Base-by-base conservation (phyloP, 2,113 vertebrate genomes). In the Gymnorhina tibicen region DNA sequence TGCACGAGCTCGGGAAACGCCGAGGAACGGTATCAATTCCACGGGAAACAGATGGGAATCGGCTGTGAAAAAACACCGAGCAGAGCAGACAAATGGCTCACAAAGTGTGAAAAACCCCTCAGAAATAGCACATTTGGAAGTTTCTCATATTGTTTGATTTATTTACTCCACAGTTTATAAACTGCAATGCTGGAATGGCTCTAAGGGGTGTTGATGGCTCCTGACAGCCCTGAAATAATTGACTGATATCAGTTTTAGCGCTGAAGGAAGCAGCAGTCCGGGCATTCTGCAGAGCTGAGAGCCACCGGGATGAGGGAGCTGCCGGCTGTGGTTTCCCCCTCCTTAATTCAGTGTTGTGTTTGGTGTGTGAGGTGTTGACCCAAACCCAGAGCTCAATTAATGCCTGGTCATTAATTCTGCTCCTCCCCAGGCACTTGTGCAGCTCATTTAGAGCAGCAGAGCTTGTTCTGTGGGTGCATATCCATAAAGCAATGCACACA, bases 51-150 rank as follows among this genome's bases (percentile, higher is more conserved):
- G 95, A 95, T 93, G 95, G 93, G 77, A 96, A 94, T 47, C 4
- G 60, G 56, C 93, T 95, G 83, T 23, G 88, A 95, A 81, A 91
- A 96, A 96, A 88, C 52, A 13, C 53, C 28, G 64, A 47, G 72
- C 56, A 50, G 76, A 90, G 85, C 93, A 97, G 90, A 84, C 75
- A 96, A 97, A 88, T 95, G 93, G 93, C 83, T 92, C 74, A 16
- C 79, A 56, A 53, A 70, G 89, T 74, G 90, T 63, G 94, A 93
- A 91, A 87, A 64, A 3, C 0, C 21, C 56, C 82, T 75, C 66
- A 11, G 68, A 83, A 92, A 42, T 4, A 50, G 39, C 83, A 60
- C 64, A 46, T 91, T 92, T 74, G 50, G 89, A 83, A 91, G 90
- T 74, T 88, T 73, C 70, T 86, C 59, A 13, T 90, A 92, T 96